Evolutionary conservation across 2,888 invertebrate genomes (phyloP).

Genomic region (Kryphioiulus occultus): DNA sequence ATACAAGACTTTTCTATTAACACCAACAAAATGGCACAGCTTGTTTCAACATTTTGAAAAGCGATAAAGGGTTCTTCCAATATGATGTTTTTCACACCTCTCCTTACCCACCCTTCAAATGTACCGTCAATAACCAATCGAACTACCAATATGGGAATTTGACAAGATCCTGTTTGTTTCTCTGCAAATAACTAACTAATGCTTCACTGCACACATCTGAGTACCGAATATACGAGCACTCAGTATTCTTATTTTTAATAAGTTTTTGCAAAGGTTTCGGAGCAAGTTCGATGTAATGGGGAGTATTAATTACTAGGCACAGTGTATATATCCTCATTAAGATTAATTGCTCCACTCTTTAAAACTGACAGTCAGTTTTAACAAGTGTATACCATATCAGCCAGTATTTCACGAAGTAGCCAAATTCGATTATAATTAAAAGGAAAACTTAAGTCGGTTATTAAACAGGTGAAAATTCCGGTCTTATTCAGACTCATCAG

Average conservation of each 20-base stretch:
- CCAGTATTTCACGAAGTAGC: constrained; percentile 14
- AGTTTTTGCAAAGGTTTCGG: not conserved
- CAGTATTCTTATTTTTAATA: not conserved
- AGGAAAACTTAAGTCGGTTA: constrained; percentile 20
- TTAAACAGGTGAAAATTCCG: constrained; percentile 35
- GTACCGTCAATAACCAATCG: not conserved
- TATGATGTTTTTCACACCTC: not conserved
- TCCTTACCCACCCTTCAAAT: not conserved
- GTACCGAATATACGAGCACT: too few relatives aligned
- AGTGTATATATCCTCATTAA: not conserved
- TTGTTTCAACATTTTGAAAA: too few relatives aligned
- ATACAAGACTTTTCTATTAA: too few relatives aligned
- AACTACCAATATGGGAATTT: not conserved
- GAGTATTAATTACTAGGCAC: not conserved
- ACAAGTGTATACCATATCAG: not conserved
- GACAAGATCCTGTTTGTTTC: not conserved
- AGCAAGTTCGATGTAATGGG: not conserved
- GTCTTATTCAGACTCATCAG: constrained; percentile 35
- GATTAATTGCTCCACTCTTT: not conserved
- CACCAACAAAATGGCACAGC: too few relatives aligned
- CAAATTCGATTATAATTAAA: constrained; percentile 35
- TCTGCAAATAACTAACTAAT: not conserved
- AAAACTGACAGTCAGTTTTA: not conserved
- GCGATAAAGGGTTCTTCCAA: not conserved
- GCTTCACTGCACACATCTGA: too few relatives aligned